These are phyloP conservation scores for Falcaria lacertinaria DNA, from an alignment of 2,888 invertebrate genomes.

Conservation along the genomic window DNA sequence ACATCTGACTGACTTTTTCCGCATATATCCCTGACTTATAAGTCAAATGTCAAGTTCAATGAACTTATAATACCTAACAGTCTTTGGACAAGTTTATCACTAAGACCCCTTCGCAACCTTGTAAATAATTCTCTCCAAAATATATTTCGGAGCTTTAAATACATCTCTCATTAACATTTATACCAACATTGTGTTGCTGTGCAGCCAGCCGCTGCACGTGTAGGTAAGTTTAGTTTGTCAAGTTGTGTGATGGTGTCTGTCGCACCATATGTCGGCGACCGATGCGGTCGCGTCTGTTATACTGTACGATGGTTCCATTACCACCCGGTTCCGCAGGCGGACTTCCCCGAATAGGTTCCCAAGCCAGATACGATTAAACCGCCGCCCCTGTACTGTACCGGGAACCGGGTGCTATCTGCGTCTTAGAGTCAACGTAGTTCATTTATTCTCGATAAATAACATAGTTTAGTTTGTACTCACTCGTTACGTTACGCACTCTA, in stretches of 20 bases:
- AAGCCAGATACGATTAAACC: too few relatives aligned
- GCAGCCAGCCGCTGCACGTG: constrained; percentile 40
- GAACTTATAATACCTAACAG: constrained; percentile 76
- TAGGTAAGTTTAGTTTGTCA: constrained; percentile 30
- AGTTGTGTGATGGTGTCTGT: constrained; percentile 26
- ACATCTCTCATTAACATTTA: constrained; percentile 49
- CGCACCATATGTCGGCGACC: constrained; percentile 9
- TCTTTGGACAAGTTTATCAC: constrained; percentile 78
- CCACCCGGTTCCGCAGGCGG: too few relatives aligned
- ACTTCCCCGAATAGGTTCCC: too few relatives aligned
- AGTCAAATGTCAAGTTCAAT: constrained; percentile 66
- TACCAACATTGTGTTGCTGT: constrained; percentile 53
- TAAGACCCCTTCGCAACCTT: constrained; percentile 71
- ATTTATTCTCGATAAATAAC: constrained; percentile 46
- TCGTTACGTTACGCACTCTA: constrained; percentile 60
- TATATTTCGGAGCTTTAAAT: constrained; percentile 69
- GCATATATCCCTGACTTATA: constrained; percentile 66
- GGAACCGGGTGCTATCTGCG: background rate
- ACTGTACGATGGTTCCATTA: too few relatives aligned
- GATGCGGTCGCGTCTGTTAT: background rate
- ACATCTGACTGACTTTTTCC: constrained; percentile 58
- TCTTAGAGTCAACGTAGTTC: constrained; percentile 5
- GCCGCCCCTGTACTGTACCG: too few relatives aligned
- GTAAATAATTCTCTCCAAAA: constrained; percentile 78
- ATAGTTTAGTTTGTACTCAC: constrained; percentile 62